Evolutionary conservation across 2,888 invertebrate genomes (phyloP), one percentile per base, ranked within the genome.

Genomic region (Cosmia trapezina): DNA sequence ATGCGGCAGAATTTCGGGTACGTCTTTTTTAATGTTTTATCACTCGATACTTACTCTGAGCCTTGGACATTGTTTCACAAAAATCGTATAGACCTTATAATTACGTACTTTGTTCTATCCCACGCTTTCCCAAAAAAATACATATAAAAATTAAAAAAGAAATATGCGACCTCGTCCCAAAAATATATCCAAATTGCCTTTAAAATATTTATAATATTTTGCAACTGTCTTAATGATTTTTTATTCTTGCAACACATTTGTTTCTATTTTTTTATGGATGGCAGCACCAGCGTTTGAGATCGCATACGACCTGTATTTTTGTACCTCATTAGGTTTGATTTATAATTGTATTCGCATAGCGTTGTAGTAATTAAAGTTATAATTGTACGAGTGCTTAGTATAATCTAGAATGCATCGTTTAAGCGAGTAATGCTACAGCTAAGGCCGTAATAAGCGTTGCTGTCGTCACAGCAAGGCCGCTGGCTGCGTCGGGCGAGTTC

Each of bases 381-480:
- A 72, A 54, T 49, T 71, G 63, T 54, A 22, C 47, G 75, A 61
- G 28, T 59, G 57, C 47, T 64, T 60, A 64, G 54, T 43, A 57
- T 67, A 45, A 37, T 61, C 6, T 49, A 53, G 14, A 49, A 37
- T 41, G n/a, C 45, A 5, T 43, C 17, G 49, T 61, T 86, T 89
- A 88, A 56, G 82, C 51, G 33, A 89, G 41, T 33, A 88, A 41
- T 5, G 72, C 57, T 2, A 83, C 63, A 4, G 78, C 66, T 19
- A 86, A 19, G 5, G 84, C 86, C 28, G 89, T 77, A 7, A 89
- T 2, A 0, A 90, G 11, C 0, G 89, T 86, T 0, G 86, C 75
- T 17, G 86, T 72, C 28, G 88, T 84, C 33, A 87, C 54, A 19
- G 78, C 83, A 5, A 89, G 81, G 1, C 87, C 81, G 43, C 65